Percentiles rank a stretch among this genome's conserved stretches.
Conservation (phyloP, 2,113 vertebrate species). For the Camelus dromedarius region DNA sequence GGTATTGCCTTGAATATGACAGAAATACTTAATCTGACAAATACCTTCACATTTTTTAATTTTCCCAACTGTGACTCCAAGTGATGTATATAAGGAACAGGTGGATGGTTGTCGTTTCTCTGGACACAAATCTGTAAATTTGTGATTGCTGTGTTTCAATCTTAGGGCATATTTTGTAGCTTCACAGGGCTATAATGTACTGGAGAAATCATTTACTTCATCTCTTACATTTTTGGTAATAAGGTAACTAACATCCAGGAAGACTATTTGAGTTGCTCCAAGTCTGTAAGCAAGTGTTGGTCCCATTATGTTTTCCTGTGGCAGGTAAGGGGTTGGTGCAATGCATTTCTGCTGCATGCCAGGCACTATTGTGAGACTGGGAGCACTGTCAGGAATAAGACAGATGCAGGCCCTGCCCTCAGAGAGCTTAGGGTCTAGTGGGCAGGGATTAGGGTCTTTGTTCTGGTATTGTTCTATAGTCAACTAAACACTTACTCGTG, state of each 20-base stretch:
- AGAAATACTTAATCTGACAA: not conserved
- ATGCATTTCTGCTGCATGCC: accelerated
- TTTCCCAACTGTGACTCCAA: not conserved
- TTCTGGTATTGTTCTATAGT: not conserved
- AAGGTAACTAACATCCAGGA: not conserved
- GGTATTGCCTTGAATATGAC: not conserved
- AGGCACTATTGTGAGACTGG: accelerated
- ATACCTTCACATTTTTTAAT: not conserved
- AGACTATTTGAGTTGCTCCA: not conserved
- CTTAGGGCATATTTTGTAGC: not conserved
- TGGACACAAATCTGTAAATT: not conserved
- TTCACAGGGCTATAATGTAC: not conserved
- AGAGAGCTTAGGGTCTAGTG: not conserved
- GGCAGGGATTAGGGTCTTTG: not conserved
- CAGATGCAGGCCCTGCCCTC: not conserved
- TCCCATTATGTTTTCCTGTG: not conserved
- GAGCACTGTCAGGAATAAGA: not conserved
- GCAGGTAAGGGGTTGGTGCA: not conserved
- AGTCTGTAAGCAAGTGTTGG: not conserved
- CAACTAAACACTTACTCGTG: not conserved
- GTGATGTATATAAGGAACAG: not conserved
- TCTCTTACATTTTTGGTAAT: not conserved
- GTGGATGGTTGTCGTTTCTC: not conserved
- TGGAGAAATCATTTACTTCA: not conserved
- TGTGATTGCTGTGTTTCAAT: slow-evolving; percentile 11